Evolutionary conservation across 2,113 vertebrate species (phyloP).

Genomic region (Oryzias woworae): DNA sequence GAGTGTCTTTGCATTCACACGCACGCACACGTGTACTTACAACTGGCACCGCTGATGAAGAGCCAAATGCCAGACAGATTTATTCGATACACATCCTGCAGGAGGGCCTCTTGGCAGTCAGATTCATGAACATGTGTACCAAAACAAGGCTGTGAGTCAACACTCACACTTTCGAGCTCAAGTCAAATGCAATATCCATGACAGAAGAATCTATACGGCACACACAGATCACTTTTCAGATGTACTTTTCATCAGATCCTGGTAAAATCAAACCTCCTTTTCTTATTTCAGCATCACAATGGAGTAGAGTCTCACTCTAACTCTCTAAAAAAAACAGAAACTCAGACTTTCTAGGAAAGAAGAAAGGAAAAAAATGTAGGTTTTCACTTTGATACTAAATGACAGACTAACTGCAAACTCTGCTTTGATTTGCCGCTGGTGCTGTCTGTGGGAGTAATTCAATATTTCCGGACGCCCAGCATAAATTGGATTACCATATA

Average conservation of each 20-base stretch:
- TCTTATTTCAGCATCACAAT: slow-evolving; percentile 38
- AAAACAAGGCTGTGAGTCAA: slow-evolving; percentile 39
- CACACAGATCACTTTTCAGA: slow-evolving; percentile 33
- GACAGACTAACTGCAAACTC: slow-evolving; percentile 23
- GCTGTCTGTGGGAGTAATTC: slow-evolving; percentile 61
- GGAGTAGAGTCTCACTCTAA: slow-evolving; percentile 31
- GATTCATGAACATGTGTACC: slow-evolving; percentile 34
- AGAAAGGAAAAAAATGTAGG: slow-evolving; percentile 27
- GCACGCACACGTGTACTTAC: slow-evolving; percentile 6
- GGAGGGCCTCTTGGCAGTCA: slow-evolving; percentile 55
- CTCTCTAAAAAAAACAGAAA: too few relatives aligned
- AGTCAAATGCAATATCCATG: slow-evolving; percentile 24
- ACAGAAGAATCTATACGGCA: slow-evolving; percentile 27
- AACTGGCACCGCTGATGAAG: slow-evolving; percentile 33
- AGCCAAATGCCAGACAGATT: slow-evolving; percentile 24
- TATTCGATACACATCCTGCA: slow-evolving; percentile 27
- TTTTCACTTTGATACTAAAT: slow-evolving; percentile 26
- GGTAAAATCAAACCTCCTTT: slow-evolving; percentile 45
- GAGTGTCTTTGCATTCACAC: not conserved
- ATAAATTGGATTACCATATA: slow-evolving; percentile 67
- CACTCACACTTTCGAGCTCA: slow-evolving; percentile 8
- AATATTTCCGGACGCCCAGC: slow-evolving; percentile 58
- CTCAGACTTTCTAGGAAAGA: slow-evolving; percentile 29
- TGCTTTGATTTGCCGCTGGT: slow-evolving; percentile 39
- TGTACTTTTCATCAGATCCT: slow-evolving; percentile 51